phyloP scores from a whole-genome alignment of 1,140 invertebrate species.

The Drosophila tani region DNA sequence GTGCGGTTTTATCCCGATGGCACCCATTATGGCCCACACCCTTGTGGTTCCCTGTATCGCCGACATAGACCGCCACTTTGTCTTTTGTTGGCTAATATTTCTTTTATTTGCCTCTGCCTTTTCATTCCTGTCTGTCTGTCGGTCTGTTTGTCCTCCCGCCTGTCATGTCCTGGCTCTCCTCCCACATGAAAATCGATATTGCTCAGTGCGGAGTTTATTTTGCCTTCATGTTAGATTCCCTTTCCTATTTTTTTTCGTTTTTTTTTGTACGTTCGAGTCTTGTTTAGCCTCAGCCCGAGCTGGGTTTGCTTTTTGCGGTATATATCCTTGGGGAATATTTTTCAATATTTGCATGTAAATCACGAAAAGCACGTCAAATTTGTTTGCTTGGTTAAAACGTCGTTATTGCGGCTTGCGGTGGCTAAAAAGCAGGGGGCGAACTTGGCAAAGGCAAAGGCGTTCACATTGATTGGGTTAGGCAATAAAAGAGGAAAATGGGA shows the following conservation, averaged over 20 bases:
- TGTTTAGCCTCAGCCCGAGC: conserved; percentile 55
- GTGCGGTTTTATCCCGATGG: not conserved
- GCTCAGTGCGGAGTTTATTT: conserved; percentile 61
- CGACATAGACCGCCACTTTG: conserved; percentile 65
- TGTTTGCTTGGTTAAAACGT: conserved; percentile 82
- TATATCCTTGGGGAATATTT: conserved; percentile 83
- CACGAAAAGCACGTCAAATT: conserved; percentile 84
- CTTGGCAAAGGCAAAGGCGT: conserved; percentile 51
- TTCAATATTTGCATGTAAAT: conserved; percentile 85
- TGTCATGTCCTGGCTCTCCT: conserved; percentile 48
- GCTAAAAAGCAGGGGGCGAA: conserved; percentile 1
- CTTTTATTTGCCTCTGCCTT: conserved; percentile 69
- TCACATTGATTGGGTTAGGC: conserved; percentile 81
- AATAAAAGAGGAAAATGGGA: conserved; percentile 58
- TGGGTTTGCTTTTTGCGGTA: conserved; percentile 76
- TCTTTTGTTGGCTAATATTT: conserved; percentile 82
- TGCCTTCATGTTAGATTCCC: conserved; percentile 33
- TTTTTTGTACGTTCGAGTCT: conserved; percentile 38
- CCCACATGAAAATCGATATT: conserved; percentile 78
- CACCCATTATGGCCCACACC: conserved; percentile 1
- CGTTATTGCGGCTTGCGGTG: conserved; percentile 74
- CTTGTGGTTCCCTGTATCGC: not conserved
- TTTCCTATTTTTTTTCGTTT: conserved; percentile 12
- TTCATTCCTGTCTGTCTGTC: conserved; percentile 40
- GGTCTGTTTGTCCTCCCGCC: conserved; percentile 26